Conservation (phyloP, 2,113 vertebrate species). For the Macaca mulatta region DNA sequence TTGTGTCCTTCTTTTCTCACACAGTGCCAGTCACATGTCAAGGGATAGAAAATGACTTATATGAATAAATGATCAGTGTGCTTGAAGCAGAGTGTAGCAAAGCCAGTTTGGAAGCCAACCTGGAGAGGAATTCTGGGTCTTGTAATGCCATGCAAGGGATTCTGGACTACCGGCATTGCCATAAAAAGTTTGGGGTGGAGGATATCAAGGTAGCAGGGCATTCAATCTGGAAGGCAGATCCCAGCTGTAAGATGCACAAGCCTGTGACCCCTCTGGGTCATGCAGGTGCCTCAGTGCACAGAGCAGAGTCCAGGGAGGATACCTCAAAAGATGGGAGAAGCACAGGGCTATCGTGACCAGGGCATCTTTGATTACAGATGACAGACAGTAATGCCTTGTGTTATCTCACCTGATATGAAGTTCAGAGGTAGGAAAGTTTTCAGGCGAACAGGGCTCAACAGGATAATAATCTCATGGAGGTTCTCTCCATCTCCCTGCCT, state of each 20-base stretch:
- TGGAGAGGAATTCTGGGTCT: not conserved
- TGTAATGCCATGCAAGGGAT: not conserved
- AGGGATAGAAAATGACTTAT: not conserved
- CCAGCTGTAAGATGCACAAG: not conserved
- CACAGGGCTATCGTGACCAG: not conserved
- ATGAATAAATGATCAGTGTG: not conserved
- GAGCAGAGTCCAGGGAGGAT: not conserved
- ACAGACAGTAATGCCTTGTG: no score
- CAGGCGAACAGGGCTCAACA: not conserved
- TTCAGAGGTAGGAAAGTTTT: not conserved
- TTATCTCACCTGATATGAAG: not conserved
- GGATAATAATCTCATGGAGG: not conserved
- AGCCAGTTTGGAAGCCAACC: not conserved
- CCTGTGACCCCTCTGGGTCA: not conserved
- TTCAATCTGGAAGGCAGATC: not conserved
- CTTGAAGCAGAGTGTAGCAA: not conserved
- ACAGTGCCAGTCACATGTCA: not conserved
- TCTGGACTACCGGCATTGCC: not conserved
- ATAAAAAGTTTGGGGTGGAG: not conserved
- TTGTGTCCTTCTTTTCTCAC: not conserved
- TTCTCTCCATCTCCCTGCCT: not conserved
- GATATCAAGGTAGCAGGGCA: not conserved
- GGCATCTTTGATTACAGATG: no score
- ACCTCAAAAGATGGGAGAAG: not conserved
- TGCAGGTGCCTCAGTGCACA: not conserved